Conservation (phyloP, 2,113 vertebrate genomes). For the Calypte anna region DNA sequence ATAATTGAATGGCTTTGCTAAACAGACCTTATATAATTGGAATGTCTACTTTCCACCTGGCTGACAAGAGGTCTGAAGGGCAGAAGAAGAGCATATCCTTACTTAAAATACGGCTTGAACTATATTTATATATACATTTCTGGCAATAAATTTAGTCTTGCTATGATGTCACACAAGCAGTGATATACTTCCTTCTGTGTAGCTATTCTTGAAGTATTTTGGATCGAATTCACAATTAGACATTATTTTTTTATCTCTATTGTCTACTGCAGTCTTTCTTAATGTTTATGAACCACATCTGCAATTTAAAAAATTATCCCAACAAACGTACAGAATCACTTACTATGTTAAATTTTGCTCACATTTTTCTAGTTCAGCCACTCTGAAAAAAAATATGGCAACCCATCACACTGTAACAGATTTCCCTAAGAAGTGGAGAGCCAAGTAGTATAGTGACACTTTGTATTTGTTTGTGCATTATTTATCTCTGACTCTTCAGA, state of each 20-base stretch:
- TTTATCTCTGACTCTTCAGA: background rate
- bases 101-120: background rate
- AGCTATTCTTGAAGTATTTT: background rate
- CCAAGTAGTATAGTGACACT: background rate
- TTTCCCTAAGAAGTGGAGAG: background rate
- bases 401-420: fast-evolving
- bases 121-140: background rate
- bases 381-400: background rate
- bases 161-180: background rate
- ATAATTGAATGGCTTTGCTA: background rate
- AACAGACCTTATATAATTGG: background rate
- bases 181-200: background rate
- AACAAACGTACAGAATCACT: background rate
- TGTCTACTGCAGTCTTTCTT: background rate
- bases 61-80: background rate
- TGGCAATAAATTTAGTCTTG: background rate
- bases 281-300: background rate
- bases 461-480: background rate
- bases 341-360: background rate
- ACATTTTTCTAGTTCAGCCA: background rate
- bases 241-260: background rate
- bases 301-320: background rate
- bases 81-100: background rate
- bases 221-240: background rate
- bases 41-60: background rate